A percentile compares a stretch with the other conserved stretches of the same genome.
These are phyloP conservation scores for Eledona agricola DNA, from an alignment of 2,888 invertebrate species.

Conservation along the genomic window DNA sequence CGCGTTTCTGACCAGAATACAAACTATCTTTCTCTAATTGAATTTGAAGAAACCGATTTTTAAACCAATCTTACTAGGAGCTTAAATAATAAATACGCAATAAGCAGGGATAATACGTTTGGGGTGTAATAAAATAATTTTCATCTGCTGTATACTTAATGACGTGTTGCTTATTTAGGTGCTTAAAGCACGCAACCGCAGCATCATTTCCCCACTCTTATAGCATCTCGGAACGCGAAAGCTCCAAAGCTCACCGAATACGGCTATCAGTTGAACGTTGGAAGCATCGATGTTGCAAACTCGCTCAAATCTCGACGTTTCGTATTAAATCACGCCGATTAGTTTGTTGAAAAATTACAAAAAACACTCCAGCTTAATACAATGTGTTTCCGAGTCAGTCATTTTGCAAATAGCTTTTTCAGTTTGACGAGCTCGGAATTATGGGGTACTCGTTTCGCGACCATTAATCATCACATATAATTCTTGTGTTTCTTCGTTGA, in stretches of 20 bases:
- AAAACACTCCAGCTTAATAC: slow-evolving; percentile 1
- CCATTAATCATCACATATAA: slow-evolving; percentile 8
- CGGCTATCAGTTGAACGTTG: slow-evolving; percentile 35
- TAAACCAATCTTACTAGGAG: not conserved
- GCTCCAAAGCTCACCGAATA: slow-evolving; percentile 33
- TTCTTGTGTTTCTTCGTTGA: not conserved
- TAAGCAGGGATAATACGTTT: not conserved
- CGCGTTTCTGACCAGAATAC: not conserved
- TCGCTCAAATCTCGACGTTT: no score
- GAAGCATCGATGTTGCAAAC: slow-evolving; percentile 14
- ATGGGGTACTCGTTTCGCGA: not conserved
- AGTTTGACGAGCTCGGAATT: no score
- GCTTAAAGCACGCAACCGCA: slow-evolving; percentile 41
- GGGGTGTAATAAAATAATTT: slow-evolving; percentile 35
- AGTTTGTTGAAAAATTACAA: no score
- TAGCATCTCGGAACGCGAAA: slow-evolving; percentile 28
- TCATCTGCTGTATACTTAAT: slow-evolving; percentile 40
- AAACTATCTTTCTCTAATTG: not conserved
- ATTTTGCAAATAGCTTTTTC: no score
- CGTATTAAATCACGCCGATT: no score
- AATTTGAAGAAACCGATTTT: not conserved
- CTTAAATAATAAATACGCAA: not conserved
- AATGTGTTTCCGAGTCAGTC: no score
- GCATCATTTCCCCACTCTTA: slow-evolving; percentile 38
- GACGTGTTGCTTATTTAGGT: slow-evolving; percentile 38